Evolutionary conservation across 2,113 vertebrate species (phyloP).

Genomic region (Struthio camelus): DNA sequence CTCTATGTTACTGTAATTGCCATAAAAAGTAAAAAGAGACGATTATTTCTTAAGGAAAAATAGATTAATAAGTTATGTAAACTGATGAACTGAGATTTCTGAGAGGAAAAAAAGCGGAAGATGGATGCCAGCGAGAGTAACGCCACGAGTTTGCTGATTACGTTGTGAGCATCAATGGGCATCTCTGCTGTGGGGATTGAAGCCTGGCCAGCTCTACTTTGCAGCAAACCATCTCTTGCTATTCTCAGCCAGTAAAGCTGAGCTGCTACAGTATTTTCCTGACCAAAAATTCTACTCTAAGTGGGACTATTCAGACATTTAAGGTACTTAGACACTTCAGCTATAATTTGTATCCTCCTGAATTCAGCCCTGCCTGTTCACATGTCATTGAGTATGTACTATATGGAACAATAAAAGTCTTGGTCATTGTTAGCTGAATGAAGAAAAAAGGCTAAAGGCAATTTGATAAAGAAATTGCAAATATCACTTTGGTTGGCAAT

Average conservation of each 20-base stretch:
- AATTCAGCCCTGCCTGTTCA: background rate
- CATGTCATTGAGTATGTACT: background rate
- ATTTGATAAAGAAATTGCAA: background rate
- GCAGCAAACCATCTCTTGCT: background rate
- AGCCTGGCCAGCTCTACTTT: background rate
- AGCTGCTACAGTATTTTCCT: background rate
- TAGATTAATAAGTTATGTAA: background rate
- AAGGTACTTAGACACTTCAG: background rate
- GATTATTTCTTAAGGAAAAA: background rate
- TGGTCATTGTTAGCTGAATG: background rate
- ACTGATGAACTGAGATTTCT: background rate
- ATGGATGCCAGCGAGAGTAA: background rate
- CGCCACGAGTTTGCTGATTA: background rate
- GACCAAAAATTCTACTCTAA: background rate
- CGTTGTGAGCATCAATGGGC: background rate
- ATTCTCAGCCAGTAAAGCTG: background rate
- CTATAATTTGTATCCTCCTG: background rate
- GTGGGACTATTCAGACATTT: background rate
- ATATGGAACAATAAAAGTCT: background rate
- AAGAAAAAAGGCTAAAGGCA: background rate
- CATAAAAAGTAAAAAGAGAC: background rate
- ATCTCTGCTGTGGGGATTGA: background rate
- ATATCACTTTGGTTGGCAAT: background rate
- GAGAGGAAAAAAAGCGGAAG: background rate
- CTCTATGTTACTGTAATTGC: background rate